Evolutionary conservation across 2,888 invertebrate genomes (phyloP).

Genomic region (Ophonus ardosiacus): DNA sequence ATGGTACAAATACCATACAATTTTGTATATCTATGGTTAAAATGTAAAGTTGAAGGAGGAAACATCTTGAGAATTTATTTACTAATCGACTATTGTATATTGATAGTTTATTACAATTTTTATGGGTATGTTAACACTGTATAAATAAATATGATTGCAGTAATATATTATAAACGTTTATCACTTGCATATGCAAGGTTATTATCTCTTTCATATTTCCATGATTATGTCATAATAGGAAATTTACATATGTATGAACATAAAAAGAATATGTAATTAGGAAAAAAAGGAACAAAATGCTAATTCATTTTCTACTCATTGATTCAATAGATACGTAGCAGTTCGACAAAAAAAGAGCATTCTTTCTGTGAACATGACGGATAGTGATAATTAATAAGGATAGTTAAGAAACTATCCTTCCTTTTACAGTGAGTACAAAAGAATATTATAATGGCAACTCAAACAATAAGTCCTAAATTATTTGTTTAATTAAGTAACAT

Average conservation of each 20-base stretch:
- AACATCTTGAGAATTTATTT: neutral
- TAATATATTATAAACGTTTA: neutral
- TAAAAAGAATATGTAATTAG: conserved; percentile 18
- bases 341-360: neutral
- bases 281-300: conserved; percentile 17
- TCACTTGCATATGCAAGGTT: conserved; percentile 19
- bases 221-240: conserved; percentile 23
- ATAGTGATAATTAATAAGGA: no score
- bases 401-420: no score
- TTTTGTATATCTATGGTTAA: no score
- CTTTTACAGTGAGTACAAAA: no score
- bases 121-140: conserved; percentile 28
- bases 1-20: no score
- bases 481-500: no score
- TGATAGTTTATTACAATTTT: conserved; percentile 15
- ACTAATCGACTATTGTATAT: conserved; percentile 6
- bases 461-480: no score
- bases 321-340: conserved; percentile 25
- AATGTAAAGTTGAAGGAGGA: no score
- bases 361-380: neutral
- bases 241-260: conserved; percentile 31
- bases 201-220: conserved; percentile 24
- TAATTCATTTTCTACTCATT: conserved; percentile 38
- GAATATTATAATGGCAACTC: no score
- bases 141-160: conserved; percentile 37